A percentile compares a stretch with the other conserved stretches of the same genome.
phyloP scores from a whole-genome alignment of 35 echinoderm and acorn worm species.

The Apostichopus parvimensis region DNA sequence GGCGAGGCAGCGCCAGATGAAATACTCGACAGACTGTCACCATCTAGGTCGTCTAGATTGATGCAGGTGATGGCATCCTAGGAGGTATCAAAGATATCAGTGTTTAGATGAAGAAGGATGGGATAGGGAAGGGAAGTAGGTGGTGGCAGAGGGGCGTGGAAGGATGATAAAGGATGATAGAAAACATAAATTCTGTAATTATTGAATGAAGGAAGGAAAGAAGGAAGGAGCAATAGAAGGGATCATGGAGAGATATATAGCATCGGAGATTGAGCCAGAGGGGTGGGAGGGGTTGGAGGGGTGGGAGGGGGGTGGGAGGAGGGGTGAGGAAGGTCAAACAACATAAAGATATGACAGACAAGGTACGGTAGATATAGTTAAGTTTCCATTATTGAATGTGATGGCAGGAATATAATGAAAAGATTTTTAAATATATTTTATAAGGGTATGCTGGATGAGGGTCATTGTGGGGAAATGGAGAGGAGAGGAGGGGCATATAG shows the following conservation, averaged over 20 bases:
- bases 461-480: no score
- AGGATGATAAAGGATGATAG: neutral
- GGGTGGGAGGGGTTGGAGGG: neutral
- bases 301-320: neutral
- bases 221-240: neutral
- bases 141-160: neutral
- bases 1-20: conserved; percentile 14
- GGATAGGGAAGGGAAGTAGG: neutral
- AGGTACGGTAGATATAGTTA: no score
- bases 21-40: conserved; percentile 5
- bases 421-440: no score
- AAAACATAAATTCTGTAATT: no score
- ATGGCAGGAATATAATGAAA: no score
- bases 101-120: neutral
- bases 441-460: no score
- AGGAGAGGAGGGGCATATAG: no score
- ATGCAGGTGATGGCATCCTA: conserved; percentile 44
- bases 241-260: neutral
- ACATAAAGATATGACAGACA: no score
- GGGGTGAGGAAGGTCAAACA: no score
- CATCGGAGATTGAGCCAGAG: no score
- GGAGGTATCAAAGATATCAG: neutral
- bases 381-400: no score
- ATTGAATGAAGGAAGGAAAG: neutral
- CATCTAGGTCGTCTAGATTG: conserved; percentile 34